Conservation (phyloP, 2,113 vertebrate species). For the Xenopus borealis region DNA sequence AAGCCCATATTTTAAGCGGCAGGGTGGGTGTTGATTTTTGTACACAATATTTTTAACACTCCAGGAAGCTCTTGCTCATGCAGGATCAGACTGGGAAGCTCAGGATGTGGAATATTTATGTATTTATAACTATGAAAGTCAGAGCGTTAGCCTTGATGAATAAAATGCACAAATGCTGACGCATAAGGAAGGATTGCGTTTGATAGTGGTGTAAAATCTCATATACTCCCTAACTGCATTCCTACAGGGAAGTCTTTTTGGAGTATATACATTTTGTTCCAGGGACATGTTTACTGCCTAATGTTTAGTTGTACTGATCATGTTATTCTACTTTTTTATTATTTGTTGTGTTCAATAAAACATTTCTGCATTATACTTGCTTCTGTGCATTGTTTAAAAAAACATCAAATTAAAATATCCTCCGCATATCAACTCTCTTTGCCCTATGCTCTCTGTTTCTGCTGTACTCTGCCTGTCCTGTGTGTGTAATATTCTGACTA, state of each 20-base stretch:
- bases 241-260: background rate
- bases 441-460: too few species aligned
- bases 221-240: background rate
- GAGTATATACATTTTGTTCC: background rate
- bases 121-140: slow-evolving; percentile 13
- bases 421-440: too few species aligned
- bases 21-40: background rate
- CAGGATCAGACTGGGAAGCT: slow-evolving; percentile 9
- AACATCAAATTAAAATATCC: too few species aligned
- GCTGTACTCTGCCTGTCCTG: too few species aligned
- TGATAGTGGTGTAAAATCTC: background rate
- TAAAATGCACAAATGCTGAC: slow-evolving; percentile 28
- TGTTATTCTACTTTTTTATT: slow-evolving; percentile 30
- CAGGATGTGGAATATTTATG: slow-evolving; percentile 25
- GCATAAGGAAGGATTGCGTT: slow-evolving; percentile 12
- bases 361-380: slow-evolving; percentile 23
- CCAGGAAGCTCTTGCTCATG: background rate
- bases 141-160: background rate
- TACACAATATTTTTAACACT: slow-evolving; percentile 14
- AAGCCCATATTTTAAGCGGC: background rate
- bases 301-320: background rate
- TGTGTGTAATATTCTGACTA: too few species aligned
- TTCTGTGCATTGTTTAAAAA: too few species aligned
- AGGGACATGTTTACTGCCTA: slow-evolving; percentile 18
- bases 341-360: slow-evolving; percentile 41